Evolutionary conservation across 2,797 vertebrate genomes (phyloP), one percentile per base, ranked within the genome.

Genomic region (Liparis tanakae): DNA sequence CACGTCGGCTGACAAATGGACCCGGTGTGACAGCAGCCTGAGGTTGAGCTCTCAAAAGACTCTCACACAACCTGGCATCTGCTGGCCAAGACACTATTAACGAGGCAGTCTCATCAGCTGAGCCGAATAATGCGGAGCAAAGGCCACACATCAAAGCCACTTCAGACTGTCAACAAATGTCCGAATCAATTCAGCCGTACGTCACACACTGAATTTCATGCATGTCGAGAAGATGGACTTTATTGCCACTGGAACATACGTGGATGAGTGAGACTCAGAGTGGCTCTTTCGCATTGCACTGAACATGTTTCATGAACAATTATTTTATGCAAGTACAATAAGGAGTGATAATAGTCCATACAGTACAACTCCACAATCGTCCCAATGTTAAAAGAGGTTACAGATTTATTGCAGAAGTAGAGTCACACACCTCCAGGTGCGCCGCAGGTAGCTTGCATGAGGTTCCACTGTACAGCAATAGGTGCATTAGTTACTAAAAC

Each of bases 41-140:
- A 76, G 89, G 90, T 83, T 43, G 22, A 68, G 57, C 70, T 55
- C 67, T 70, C 68, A 80, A 70, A 75, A 81, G 78, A 71, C 76
- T 69, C 82, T 63, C 78, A 79, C 56, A 68, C 55, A 71, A 81
- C 60, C 79, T 85, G 88, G 91, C 90, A 89, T 79, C 80, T 64
- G 74, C 82, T 53, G 79, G 82, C 78, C 74, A 65, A 86, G 85
- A 72, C 59, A 33, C 64, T 57, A 83, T 87, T 86, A 87, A 58
- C 83, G 34, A 48, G 72, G 70, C 63, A 78, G 87, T 86, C 85
- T 87, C 83, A 80, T 87, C 76, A 74, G 71, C 76, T 7, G 55
- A 74, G 78, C 77, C 63, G 63, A 87, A 56, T 76, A 80, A 85
- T 55, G 78, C 34, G 64, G 67, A 33, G 76, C 25, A 78, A 84